phyloP scores from a whole-genome alignment of 2,888 invertebrate species.

The Belgica antarctica region DNA sequence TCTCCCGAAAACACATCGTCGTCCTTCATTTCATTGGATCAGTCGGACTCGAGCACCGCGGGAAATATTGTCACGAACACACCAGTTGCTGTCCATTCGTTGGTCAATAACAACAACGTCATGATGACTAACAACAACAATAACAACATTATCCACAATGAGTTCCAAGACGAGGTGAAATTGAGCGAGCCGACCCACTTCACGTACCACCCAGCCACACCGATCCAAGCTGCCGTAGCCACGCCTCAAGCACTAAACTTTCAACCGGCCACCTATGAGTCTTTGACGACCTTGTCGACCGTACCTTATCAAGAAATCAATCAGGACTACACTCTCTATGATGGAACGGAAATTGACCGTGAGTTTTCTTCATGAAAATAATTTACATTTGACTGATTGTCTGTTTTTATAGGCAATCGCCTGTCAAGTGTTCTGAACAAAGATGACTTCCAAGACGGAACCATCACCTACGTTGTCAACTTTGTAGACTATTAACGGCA shows the following conservation, averaged over 20 bases:
- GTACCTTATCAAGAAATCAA: conserved; percentile 42
- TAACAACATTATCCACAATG: conserved; percentile 1
- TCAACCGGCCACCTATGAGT: conserved; percentile 33
- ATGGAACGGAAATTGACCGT: conserved; percentile 37
- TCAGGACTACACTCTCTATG: conserved; percentile 30
- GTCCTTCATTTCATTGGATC: conserved; percentile 29
- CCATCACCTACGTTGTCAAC: conserved; percentile 39
- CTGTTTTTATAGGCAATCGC: too few relatives aligned
- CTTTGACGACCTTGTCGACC: conserved; percentile 30
- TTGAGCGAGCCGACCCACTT: conserved; percentile 9
- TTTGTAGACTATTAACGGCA: conserved; percentile 39
- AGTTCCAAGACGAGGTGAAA: conserved; percentile 33
- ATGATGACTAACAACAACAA: background rate
- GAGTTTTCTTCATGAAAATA: too few relatives aligned
- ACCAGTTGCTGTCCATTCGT: background rate
- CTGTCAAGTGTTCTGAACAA: conserved; percentile 33
- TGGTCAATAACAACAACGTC: background rate
- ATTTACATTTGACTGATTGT: too few relatives aligned
- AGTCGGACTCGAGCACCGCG: conserved; percentile 31
- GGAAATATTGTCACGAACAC: background rate
- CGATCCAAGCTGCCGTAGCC: conserved; percentile 21
- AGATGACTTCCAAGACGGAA: conserved; percentile 35
- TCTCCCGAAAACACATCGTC: conserved; percentile 39
- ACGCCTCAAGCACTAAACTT: conserved; percentile 22
- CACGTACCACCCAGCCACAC: conserved; percentile 19